These are phyloP conservation scores for Parnassius apollo DNA, from an alignment of 2,888 invertebrate genomes.

Conservation along the genomic window DNA sequence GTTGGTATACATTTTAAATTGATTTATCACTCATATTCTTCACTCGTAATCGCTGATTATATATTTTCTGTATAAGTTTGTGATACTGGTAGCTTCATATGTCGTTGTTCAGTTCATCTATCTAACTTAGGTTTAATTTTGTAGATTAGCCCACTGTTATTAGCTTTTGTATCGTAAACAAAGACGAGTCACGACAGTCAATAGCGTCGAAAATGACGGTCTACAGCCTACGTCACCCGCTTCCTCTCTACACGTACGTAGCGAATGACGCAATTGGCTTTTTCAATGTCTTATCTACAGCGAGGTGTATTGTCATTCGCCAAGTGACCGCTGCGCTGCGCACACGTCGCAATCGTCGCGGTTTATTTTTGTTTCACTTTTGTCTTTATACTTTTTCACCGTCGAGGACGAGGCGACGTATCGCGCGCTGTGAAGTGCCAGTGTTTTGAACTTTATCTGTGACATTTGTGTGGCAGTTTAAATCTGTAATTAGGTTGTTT, in stretches of 20 bases:
- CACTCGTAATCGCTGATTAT: background rate
- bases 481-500: constrained; percentile 47
- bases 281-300: constrained; percentile 80
- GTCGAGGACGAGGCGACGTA: constrained; percentile 75
- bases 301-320: constrained; percentile 77
- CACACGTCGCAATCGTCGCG: constrained; percentile 57
- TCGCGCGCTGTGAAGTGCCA: constrained; percentile 66
- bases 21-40: background rate
- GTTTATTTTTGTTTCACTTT: constrained; percentile 69
- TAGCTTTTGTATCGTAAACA: constrained; percentile 54
- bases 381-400: constrained; percentile 66
- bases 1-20: no score
- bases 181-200: constrained; percentile 60
- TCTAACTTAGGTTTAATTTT: constrained; percentile 6
- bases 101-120: background rate
- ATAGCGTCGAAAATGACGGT: constrained; percentile 70
- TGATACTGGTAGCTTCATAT: background rate
- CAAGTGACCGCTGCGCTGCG: constrained; percentile 71
- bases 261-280: constrained; percentile 79
- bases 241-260: constrained; percentile 76
- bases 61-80: background rate
- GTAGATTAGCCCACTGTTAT: constrained; percentile 15
- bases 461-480: constrained; percentile 55
- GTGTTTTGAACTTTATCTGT: constrained; percentile 72
- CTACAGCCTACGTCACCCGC: constrained; percentile 66